Evolutionary conservation across 2,888 invertebrate genomes (phyloP).

Genomic region (Nymphalis urticae): DNA sequence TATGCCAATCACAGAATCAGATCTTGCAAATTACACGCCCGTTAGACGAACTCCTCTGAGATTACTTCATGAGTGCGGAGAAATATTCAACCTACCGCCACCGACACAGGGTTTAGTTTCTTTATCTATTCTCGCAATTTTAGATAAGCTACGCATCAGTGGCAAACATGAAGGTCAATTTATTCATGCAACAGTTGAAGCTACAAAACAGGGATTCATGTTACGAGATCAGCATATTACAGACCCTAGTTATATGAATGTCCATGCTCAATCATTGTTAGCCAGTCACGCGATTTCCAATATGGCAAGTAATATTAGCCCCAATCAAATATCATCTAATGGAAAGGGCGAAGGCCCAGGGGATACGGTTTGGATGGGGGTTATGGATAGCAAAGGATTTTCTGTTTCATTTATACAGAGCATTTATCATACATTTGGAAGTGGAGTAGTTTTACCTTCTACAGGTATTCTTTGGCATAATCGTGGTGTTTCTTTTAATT

Average conservation of each 20-base stretch:
- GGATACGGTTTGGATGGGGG: slow-evolving; percentile 74
- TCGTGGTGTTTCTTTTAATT: slow-evolving; percentile 59
- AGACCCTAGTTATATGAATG: slow-evolving; percentile 64
- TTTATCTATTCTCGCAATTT: slow-evolving; percentile 61
- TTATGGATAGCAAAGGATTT: slow-evolving; percentile 70
- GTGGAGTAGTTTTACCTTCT: slow-evolving; percentile 64
- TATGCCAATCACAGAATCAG: slow-evolving; percentile 64
- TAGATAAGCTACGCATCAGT: slow-evolving; percentile 63
- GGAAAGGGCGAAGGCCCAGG: slow-evolving; percentile 60
- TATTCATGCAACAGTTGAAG: slow-evolving; percentile 68
- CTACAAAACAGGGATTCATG: slow-evolving; percentile 49
- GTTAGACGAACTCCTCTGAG: slow-evolving; percentile 60
- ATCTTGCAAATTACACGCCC: slow-evolving; percentile 61
- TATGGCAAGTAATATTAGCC: slow-evolving; percentile 57
- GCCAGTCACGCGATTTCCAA: slow-evolving; percentile 49
- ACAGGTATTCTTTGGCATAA: slow-evolving; percentile 75
- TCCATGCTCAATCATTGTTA: slow-evolving; percentile 57
- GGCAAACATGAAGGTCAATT: slow-evolving; percentile 65
- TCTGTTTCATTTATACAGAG: slow-evolving; percentile 76
- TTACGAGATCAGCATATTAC: slow-evolving; percentile 60
- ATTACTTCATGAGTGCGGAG: slow-evolving; percentile 59
- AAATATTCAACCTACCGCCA: slow-evolving; percentile 66
- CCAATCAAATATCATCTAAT: slow-evolving; percentile 46
- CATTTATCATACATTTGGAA: slow-evolving; percentile 63
- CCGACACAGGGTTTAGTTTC: slow-evolving; percentile 75